phyloP scores from a whole-genome alignment of 2,113 vertebrate genomes.

The Leptobrachium leishanense region DNA sequence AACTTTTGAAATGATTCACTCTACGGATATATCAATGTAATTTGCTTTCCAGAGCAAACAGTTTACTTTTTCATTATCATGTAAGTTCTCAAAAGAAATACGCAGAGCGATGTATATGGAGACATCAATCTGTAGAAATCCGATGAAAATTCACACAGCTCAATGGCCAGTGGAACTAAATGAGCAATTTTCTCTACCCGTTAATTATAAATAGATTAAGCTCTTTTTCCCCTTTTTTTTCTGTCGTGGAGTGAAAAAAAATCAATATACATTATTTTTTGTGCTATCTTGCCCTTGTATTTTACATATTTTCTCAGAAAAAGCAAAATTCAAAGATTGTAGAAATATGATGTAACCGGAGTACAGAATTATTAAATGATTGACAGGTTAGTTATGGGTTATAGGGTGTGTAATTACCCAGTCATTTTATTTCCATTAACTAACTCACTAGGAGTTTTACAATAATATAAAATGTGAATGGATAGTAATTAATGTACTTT shows the following conservation, averaged over 20 bases:
- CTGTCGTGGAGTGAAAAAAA: constrained; percentile 23
- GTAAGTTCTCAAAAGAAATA: constrained; percentile 41
- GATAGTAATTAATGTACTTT: constrained; percentile 48
- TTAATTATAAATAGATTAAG: constrained; percentile 50
- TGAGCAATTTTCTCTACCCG: constrained; percentile 42
- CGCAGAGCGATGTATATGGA: constrained; percentile 30
- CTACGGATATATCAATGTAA: constrained; percentile 7
- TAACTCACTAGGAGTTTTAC: constrained; percentile 47
- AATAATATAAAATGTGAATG: constrained; percentile 49
- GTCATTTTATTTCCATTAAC: constrained; percentile 45
- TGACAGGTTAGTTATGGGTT: constrained; percentile 46
- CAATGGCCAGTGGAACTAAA: constrained; percentile 46
- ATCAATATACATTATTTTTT: constrained; percentile 42
- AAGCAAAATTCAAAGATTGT: constrained; percentile 20
- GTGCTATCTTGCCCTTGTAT: neutral
- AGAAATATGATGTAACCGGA: constrained; percentile 6
- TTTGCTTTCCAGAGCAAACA: constrained; percentile 37
- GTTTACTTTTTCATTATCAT: constrained; percentile 42
- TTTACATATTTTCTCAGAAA: constrained; percentile 33
- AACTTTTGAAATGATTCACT: constrained; percentile 10
- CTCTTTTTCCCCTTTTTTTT: constrained; percentile 28
- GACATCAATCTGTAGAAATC: constrained; percentile 35
- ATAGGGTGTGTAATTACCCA: constrained; percentile 30
- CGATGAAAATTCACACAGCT: constrained; percentile 42
- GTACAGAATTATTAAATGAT: constrained; percentile 17